Evolutionary conservation across 2,113 vertebrate genomes (phyloP), one percentile per base, ranked within the genome.

Genomic region (Strigops habroptila): DNA sequence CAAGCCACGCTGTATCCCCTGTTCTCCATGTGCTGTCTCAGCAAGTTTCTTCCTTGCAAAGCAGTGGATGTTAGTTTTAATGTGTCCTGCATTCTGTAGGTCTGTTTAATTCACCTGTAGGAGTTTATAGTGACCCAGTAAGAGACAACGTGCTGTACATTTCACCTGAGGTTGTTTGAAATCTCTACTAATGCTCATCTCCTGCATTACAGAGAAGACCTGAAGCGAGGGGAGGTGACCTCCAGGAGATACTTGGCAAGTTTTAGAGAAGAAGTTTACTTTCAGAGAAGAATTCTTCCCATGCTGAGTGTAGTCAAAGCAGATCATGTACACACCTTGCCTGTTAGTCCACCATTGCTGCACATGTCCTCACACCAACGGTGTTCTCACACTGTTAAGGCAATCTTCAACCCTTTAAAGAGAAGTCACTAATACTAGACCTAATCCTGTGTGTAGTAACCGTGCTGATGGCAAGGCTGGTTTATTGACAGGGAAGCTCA

Each of bases 61-160:
- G 80, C 53, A 16, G 25, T 2, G 28, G 68, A 7, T 46, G 37
- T 35, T 44, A 14, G 14, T 18, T 88, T 49, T 6, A 7, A n/a
- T 1, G 1, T 8, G 8, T 62, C 48, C 71, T 65, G 1, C 21
- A 0, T 19, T 49, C 53, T 39, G 6, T 3, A 13, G 31, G 13
- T 35, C 49, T 53, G 1, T 31, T 60, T 49, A 41, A 46, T 31
- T 81, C 69, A 3, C 37, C 51, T 33, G 7, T 5, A 10, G 35
- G 31, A 4, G 41, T 25, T 35, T 1, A 0, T 0, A 6, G 60
- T 14, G 74, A n/a, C 60, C n/a, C 46, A 3, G 22, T 6, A 33
- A 8, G 23, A 65, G 62, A 6, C 11, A 7, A 11, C 6, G 6
- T 1, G 12, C 51, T 14, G 37, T 27, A 2, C 64, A 1, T 33